Evolutionary conservation across 2,888 invertebrate species (phyloP), one percentile per base, ranked within the genome.

Genomic region (Cybosia mesomella): DNA sequence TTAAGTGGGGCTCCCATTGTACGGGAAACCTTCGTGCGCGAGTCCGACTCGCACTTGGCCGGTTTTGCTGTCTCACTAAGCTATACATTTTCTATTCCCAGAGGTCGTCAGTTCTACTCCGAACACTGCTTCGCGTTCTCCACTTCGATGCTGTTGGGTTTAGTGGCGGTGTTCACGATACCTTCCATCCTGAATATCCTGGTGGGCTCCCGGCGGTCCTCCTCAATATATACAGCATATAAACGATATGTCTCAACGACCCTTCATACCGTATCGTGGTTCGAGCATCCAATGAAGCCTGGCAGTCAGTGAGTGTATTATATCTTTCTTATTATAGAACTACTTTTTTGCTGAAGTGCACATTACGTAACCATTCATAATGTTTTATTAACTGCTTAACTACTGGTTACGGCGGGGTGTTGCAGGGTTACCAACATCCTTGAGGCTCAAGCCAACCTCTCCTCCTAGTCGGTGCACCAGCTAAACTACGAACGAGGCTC

Each of bases 191-290:
- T 97, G 8, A 93, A 95, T 0, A 96, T 98, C 36, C 95, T 98
- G 10, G 92, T 96, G 4, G 96, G 96, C 77, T 97, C 98, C 0
- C 95, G 96, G 34, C 96, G 96, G 83, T 98, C 98, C 34, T 95
- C 96, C 64, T 96, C 96, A 0, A 63, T 72, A 0, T 98, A 97
- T 89, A 96, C 96, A 0, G 97, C 98, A 0, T 98, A 98, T 89
- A 96, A 95, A 72, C 95, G 98, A 80, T 98, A 98, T 87, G 89
- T 98, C 11, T 96, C 97, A 9, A 98, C 98, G 0, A 92, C 98
- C 57, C 94, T 97, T 5, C 98, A 98, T 84, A 96, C 97, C 69
- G 89, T 96, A 21, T 89, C 96, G 5, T 99, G 98, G 98, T 98
- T 98, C 87, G 96, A 96, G 69, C 91, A 96, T 39, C 96, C 97